Evolutionary conservation across 2,888 invertebrate species (phyloP).

Genomic region (Melinopterus prodromus): DNA sequence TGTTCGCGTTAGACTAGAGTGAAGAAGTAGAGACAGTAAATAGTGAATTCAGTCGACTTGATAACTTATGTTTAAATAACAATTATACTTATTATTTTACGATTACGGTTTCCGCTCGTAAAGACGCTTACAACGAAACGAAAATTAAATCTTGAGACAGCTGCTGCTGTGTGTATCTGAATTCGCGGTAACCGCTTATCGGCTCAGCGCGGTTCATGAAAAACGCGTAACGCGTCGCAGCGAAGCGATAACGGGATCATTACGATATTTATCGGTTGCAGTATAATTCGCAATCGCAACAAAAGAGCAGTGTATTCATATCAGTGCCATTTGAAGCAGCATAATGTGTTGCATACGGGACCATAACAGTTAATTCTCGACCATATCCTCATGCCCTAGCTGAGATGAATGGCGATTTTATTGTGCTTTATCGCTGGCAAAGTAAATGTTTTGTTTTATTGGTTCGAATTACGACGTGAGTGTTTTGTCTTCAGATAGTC

Average conservation of each 20-base stretch:
- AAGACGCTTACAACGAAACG: background rate
- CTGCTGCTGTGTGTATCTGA: background rate
- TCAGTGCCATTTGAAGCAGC: background rate
- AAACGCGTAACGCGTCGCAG: constrained; percentile 4
- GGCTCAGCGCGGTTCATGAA: background rate
- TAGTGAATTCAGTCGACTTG: constrained; percentile 4
- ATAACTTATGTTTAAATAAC: constrained; percentile 4
- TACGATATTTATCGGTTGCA: background rate
- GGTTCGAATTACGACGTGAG: background rate
- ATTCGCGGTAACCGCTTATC: constrained; percentile 4
- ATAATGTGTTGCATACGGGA: background rate
- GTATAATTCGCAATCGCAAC: background rate
- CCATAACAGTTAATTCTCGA: background rate
- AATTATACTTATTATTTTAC: background rate
- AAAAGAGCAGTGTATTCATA: constrained; percentile 4
- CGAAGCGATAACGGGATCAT: background rate
- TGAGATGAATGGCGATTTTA: background rate
- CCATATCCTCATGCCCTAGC: background rate
- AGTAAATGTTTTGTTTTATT: constrained; percentile 4
- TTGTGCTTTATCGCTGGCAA: background rate
- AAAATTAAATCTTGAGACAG: background rate
- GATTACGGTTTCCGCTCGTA: constrained; percentile 4
- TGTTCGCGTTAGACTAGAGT: background rate
- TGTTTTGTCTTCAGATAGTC: background rate
- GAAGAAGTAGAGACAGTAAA: background rate